Percentiles rank a stretch among this genome's conserved stretches.
phyloP scores from a whole-genome alignment of 2,797 vertebrate genomes.

The Octomys mimax region DNA sequence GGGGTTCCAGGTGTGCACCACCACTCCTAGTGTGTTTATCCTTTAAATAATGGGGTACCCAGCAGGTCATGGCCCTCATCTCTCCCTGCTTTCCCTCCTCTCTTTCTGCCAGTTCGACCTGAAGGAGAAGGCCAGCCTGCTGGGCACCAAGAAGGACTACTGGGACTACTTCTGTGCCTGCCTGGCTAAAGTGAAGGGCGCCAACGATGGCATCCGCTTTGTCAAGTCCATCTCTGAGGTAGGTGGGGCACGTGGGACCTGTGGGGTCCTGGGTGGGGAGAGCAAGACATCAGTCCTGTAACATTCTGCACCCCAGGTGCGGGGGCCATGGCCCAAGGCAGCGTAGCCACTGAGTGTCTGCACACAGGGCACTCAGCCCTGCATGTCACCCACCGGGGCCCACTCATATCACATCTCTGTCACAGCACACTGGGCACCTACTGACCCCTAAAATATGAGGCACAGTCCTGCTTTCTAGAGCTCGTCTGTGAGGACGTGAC shows the following conservation, averaged over 20 bases:
- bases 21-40: not conserved
- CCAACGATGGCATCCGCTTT: constrained; percentile 96
- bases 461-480: too few relatives aligned
- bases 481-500: not conserved
- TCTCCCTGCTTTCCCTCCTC: constrained; percentile 51
- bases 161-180: constrained; percentile 97
- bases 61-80: not conserved
- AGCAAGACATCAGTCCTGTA: not conserved
- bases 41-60: not conserved
- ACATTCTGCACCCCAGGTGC: not conserved
- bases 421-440: not conserved
- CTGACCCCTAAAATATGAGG: not conserved
- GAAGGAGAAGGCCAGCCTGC: constrained; percentile 95
- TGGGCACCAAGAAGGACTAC: constrained; percentile 96
- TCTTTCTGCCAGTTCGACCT: constrained; percentile 93
- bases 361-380: not conserved
- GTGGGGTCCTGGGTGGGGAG: not conserved
- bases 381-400: not conserved
- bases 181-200: constrained; percentile 95
- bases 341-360: not conserved
- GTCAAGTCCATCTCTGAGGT: constrained; percentile 96
- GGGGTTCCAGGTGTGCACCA: not conserved
- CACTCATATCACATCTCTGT: not conserved
- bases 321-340: not conserved
- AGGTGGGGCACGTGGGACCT: constrained; percentile 49